These are phyloP conservation scores for Prenolepis imparis DNA, from an alignment of 2,888 invertebrate genomes.

Conservation along the genomic window DNA sequence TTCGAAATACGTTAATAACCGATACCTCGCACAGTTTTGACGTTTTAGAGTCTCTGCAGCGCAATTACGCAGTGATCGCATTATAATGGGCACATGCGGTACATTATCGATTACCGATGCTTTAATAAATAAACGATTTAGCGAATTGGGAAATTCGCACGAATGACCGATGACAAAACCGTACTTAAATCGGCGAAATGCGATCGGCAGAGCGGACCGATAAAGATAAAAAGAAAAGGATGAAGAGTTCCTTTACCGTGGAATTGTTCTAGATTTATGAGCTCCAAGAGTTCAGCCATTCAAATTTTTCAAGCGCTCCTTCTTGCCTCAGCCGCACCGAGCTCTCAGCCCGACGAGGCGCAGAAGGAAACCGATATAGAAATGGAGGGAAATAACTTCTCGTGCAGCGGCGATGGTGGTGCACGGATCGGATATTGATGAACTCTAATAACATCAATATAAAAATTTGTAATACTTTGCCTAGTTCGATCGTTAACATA, in stretches of 20 bases:
- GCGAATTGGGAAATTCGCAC: constrained; percentile 51
- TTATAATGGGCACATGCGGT: constrained; percentile 37
- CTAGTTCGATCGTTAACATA: constrained; percentile 34
- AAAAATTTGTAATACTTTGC: constrained; percentile 66
- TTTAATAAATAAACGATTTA: constrained; percentile 54
- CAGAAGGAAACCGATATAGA: constrained; percentile 71
- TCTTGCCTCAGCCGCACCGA: constrained; percentile 67
- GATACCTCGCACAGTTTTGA: constrained; percentile 47
- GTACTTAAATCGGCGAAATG: constrained; percentile 59
- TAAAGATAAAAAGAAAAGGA: constrained; percentile 60
- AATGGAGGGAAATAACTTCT: constrained; percentile 69
- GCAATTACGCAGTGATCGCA: constrained; percentile 50
- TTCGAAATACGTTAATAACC: constrained; percentile 33
- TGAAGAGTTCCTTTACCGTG: constrained; percentile 71
- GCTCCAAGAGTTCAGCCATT: constrained; percentile 75
- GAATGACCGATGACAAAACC: constrained; percentile 56
- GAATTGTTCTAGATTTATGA: constrained; percentile 78
- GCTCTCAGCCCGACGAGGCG: constrained; percentile 63
- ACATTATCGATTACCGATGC: constrained; percentile 54
- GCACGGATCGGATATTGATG: constrained; percentile 70
- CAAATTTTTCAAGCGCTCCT: constrained; percentile 75
- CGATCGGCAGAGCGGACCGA: constrained; percentile 59
- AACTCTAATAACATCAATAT: constrained; percentile 69
- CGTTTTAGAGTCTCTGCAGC: constrained; percentile 47
- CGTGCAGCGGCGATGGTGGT: constrained; percentile 45